These are phyloP conservation scores for Aphis gossypii DNA, from an alignment of 1,140 invertebrate genomes.

Conservation along the genomic window DNA sequence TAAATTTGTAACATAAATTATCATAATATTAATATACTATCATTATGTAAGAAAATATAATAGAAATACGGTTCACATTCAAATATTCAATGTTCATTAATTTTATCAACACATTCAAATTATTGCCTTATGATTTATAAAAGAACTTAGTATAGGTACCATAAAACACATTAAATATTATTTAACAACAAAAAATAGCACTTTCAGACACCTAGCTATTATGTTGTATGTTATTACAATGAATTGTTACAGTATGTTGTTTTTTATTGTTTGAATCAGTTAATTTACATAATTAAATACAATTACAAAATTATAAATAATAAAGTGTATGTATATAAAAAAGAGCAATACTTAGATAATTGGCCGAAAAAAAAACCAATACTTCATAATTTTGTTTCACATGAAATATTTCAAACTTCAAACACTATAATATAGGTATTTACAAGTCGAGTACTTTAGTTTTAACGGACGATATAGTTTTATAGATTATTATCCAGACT, in stretches of 20 bases:
- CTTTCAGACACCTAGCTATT: neutral
- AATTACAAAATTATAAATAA: neutral
- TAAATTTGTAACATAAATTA: neutral
- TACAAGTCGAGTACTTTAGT: neutral
- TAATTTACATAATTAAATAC: neutral
- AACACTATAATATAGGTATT: neutral
- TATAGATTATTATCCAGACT: neutral
- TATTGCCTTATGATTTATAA: neutral
- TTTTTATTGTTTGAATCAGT: neutral
- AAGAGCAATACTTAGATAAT: neutral
- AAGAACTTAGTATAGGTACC: neutral
- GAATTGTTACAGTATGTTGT: neutral
- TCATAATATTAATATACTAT: neutral
- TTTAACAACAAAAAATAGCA: neutral
- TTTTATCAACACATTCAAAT: neutral
- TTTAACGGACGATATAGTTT: neutral
- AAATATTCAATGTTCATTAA: neutral
- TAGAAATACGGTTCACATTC: neutral
- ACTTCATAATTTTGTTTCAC: neutral
- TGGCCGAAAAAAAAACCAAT: neutral
- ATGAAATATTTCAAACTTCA: neutral
- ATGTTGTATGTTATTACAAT: neutral
- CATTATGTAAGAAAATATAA: too few species aligned
- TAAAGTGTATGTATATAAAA: neutral
- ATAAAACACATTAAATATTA: neutral